Evolutionary conservation across 2,888 invertebrate genomes (phyloP).

Genomic region (Campoplex capitator): DNA sequence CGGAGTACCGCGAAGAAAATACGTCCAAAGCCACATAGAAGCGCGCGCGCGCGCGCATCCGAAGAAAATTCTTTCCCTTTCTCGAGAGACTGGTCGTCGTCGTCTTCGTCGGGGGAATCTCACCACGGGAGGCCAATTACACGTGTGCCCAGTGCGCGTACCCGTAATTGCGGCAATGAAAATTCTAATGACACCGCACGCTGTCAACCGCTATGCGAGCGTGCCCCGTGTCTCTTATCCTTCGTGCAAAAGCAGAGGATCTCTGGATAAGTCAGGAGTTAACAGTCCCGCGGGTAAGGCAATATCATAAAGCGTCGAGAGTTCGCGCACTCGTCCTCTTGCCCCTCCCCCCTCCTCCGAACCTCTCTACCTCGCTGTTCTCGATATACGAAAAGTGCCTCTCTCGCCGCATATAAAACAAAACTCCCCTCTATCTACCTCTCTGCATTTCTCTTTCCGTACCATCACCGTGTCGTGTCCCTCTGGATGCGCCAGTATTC

Average conservation of each 20-base stretch:
- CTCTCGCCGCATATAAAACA: slow-evolving; percentile 47
- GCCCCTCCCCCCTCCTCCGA: slow-evolving; percentile 52
- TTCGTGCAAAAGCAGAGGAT: slow-evolving; percentile 22
- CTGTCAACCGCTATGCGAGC: slow-evolving; percentile 73
- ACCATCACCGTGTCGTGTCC: slow-evolving; percentile 40
- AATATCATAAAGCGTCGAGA: slow-evolving; percentile 57
- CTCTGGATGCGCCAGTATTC: slow-evolving; percentile 38
- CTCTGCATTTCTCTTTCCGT: slow-evolving; percentile 47
- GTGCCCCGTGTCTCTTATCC: slow-evolving; percentile 42
- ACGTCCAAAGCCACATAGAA: slow-evolving; percentile 51
- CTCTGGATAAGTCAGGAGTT: slow-evolving; percentile 53
- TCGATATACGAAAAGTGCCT: slow-evolving; percentile 62
- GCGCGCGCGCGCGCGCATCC: slow-evolving; percentile 12
- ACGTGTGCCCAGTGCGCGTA: slow-evolving; percentile 72
- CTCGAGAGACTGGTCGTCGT: slow-evolving; percentile 48
- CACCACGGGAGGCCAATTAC: slow-evolving; percentile 81
- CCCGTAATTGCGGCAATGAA: slow-evolving; percentile 80
- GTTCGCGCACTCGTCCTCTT: slow-evolving; percentile 56
- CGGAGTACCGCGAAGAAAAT: slow-evolving; percentile 62
- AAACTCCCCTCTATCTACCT: slow-evolving; percentile 6
- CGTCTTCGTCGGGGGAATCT: slow-evolving; percentile 48
- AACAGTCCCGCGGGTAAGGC: slow-evolving; percentile 49
- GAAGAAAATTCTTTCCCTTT: slow-evolving; percentile 65
- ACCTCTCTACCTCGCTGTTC: slow-evolving; percentile 44
- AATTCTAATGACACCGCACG: slow-evolving; percentile 80